These are phyloP conservation scores for Ptychobarbus kaznakovi DNA, from an alignment of 2,797 vertebrate species.

Conservation along the genomic window DNA sequence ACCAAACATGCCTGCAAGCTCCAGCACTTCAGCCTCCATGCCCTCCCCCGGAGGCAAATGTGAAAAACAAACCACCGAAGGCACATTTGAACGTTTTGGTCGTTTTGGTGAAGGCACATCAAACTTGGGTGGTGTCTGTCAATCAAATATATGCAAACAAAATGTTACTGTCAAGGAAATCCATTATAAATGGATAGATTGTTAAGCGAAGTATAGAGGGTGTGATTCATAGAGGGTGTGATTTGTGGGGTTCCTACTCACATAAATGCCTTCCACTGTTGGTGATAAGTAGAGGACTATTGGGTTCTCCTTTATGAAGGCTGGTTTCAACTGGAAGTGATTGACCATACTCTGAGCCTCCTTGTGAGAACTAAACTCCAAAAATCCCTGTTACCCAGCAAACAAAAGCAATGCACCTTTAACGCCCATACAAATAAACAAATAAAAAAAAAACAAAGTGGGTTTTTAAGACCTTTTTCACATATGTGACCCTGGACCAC, in stretches of 20 bases:
- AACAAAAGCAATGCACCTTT: background rate
- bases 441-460: background rate
- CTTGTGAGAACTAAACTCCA: conserved; percentile 65
- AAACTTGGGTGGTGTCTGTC: conserved; percentile 52
- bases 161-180: background rate
- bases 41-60: conserved; percentile 57
- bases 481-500: too few species aligned
- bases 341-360: conserved; percentile 65
- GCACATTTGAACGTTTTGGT: conserved; percentile 28
- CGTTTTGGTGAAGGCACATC: conserved; percentile 47
- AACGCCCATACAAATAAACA: background rate
- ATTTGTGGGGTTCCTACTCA: conserved; percentile 37
- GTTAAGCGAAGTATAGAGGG: background rate
- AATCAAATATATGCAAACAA: background rate
- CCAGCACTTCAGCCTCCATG: conserved; percentile 54
- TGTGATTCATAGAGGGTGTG: background rate
- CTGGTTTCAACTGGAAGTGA: conserved; percentile 59
- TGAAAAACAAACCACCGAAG: conserved; percentile 59
- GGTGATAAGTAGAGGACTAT: conserved; percentile 63
- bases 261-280: conserved; percentile 58
- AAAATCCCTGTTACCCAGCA: conserved; percentile 61
- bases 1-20: conserved; percentile 65
- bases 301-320: conserved; percentile 57
- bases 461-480: background rate
- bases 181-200: too few species aligned